Evolutionary conservation across 2,888 invertebrate species (phyloP).

Genomic region (Busseola fusca): DNA sequence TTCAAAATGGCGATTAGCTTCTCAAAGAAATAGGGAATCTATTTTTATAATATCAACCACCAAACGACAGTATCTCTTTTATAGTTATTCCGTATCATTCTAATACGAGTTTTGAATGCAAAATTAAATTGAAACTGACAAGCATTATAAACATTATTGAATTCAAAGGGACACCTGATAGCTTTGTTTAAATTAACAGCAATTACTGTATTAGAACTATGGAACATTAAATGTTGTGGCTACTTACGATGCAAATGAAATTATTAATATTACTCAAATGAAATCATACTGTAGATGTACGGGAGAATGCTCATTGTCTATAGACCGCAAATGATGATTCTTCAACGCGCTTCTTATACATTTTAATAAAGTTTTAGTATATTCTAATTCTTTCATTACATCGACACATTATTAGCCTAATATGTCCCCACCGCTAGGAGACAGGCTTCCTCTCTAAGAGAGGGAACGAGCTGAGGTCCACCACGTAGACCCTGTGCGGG

Average conservation of each 20-base stretch:
- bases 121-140: constrained; percentile 33
- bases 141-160: constrained; percentile 30
- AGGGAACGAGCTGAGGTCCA: neutral
- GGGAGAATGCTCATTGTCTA: neutral
- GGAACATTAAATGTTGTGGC: constrained; percentile 31
- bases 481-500: neutral
- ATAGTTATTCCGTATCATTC: constrained; percentile 15
- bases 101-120: constrained; percentile 41
- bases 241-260: constrained; percentile 8
- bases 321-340: neutral
- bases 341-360: neutral
- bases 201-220: constrained; percentile 47
- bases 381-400: neutral
- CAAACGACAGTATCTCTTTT: neutral
- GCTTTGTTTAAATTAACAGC: constrained; percentile 41
- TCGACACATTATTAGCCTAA: neutral
- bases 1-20: neutral
- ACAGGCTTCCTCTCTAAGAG: neutral
- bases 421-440: neutral
- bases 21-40: neutral
- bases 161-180: constrained; percentile 41
- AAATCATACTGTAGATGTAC: neutral
- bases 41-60: neutral
- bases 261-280: neutral
- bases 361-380: neutral